A percentile compares a stretch with the other conserved stretches of the same genome.
phyloP scores from a whole-genome alignment of 2,113 vertebrate species.

The Ptilonorhynchus violaceus region DNA sequence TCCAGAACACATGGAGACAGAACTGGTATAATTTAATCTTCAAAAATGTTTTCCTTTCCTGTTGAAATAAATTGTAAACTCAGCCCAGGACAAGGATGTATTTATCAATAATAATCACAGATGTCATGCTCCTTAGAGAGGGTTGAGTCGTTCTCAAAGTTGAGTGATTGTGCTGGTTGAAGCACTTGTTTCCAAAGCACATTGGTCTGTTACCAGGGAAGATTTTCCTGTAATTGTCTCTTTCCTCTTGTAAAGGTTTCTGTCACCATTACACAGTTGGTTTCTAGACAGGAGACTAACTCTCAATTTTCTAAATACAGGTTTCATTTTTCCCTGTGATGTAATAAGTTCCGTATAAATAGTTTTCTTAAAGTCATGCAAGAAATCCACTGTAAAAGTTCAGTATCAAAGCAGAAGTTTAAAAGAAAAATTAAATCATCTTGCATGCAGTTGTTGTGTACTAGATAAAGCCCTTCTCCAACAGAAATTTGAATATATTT shows the following conservation, averaged over 20 bases:
- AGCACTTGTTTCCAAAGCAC: neutral
- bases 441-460: neutral
- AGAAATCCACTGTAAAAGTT: neutral
- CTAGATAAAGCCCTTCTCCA: neutral
- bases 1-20: neutral
- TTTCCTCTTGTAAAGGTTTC: neutral
- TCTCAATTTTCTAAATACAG: neutral
- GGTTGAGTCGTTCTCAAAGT: neutral
- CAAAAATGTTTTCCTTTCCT: neutral
- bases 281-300: neutral
- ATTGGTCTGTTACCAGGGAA: neutral
- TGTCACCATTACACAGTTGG: neutral
- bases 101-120: conserved; percentile 14
- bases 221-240: neutral
- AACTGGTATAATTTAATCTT: conserved; percentile 10
- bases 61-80: neutral
- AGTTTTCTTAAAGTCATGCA: neutral
- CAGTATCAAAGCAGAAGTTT: neutral
- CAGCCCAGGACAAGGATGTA: neutral
- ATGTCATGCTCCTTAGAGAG: neutral
- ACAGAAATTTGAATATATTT: neutral
- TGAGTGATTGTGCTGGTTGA: neutral
- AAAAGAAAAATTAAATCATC: neutral
- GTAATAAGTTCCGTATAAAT: neutral
- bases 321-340: neutral